Conservation (phyloP, 2,888 invertebrate species). For the Mythimna lalbum region DNA sequence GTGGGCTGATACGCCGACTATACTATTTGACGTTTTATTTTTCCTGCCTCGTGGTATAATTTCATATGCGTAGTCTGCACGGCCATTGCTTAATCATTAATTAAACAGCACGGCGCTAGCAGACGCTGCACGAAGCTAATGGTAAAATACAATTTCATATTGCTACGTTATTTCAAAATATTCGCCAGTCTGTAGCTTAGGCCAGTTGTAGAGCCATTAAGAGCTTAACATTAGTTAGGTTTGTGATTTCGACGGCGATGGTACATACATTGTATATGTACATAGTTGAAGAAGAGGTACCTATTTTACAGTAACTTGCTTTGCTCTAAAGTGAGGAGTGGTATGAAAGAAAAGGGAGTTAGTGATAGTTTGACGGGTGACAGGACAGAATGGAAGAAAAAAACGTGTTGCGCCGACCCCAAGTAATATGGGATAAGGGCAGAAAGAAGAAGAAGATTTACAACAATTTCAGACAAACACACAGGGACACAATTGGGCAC, state of each 20-base stretch:
- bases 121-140: background rate
- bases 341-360: no score
- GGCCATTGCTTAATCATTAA: constrained; percentile 3
- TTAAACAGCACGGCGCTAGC: constrained; percentile 4
- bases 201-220: background rate
- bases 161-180: constrained; percentile 9
- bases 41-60: background rate
- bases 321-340: no score
- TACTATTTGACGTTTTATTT: constrained; percentile 10
- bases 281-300: background rate
- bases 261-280: background rate
- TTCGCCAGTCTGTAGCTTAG: background rate
- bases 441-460: no score
- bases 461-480: background rate
- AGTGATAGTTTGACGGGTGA: no score
- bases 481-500: background rate
- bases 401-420: no score
- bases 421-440: no score
- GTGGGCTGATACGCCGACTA: background rate
- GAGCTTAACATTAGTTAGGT: background rate
- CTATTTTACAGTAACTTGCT: background rate
- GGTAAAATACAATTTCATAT: constrained; percentile 5
- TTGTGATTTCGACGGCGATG: background rate
- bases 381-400: no score
- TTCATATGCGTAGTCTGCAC: constrained; percentile 11